Conservation (phyloP, 2,888 invertebrate species). For the Clitarchus hookeri region DNA sequence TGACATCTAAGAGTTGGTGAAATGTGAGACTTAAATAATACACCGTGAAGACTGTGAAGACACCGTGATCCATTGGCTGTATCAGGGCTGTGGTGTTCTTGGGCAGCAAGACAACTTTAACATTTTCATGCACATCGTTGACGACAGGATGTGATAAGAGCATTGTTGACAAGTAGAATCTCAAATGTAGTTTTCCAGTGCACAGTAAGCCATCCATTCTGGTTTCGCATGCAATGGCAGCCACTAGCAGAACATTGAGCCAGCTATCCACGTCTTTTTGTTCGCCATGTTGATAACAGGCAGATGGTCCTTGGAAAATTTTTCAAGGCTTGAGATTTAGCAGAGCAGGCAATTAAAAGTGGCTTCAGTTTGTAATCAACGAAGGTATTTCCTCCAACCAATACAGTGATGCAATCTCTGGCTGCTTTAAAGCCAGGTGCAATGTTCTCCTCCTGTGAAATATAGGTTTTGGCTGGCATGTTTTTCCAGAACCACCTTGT, state of each 20-base stretch:
- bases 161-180: not conserved
- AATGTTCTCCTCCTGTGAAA: not conserved
- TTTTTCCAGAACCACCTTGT: not conserved
- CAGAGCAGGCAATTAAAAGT: conserved; percentile 4
- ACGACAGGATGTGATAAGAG: not conserved
- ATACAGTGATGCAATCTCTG: not conserved
- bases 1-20: not conserved
- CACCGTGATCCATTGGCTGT: not conserved
- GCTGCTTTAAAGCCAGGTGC: conserved; percentile 23
- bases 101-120: not conserved
- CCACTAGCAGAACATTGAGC: not conserved
- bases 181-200: not conserved
- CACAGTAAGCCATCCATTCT: not conserved
- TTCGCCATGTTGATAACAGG: conserved; percentile 15
- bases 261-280: conserved; percentile 22
- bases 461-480: not conserved
- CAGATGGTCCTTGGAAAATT: not conserved
- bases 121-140: not conserved
- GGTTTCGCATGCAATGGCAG: not conserved
- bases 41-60: not conserved
- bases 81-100: not conserved
- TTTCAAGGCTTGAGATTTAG: conserved; percentile 15
- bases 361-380: conserved; percentile 23
- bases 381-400: conserved; percentile 1
- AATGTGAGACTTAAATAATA: not conserved